Evolutionary conservation across 2,113 vertebrate species (phyloP).

Genomic region (Nematolebias whitei): DNA sequence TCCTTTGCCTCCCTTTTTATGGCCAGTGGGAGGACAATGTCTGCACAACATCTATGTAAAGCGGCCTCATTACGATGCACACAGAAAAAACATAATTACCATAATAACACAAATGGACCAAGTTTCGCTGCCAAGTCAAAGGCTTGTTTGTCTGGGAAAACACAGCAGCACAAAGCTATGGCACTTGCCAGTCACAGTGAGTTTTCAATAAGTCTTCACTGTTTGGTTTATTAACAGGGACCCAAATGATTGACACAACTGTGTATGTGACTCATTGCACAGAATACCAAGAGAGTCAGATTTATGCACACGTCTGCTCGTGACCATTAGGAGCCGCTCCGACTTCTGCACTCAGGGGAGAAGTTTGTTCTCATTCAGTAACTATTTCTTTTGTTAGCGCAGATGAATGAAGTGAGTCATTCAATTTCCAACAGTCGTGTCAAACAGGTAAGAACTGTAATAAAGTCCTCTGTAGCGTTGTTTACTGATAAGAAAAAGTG

Average conservation of each 20-base stretch:
- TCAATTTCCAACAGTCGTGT: slow-evolving; percentile 14
- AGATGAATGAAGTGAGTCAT: slow-evolving; percentile 27
- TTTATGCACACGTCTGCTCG: slow-evolving; percentile 31
- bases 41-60: slow-evolving; percentile 46
- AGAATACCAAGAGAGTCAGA: slow-evolving; percentile 33
- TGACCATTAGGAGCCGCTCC: slow-evolving; percentile 53
- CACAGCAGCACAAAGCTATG: slow-evolving; percentile 38
- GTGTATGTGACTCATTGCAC: slow-evolving; percentile 20
- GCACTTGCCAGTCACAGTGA: slow-evolving; percentile 39
- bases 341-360: slow-evolving; percentile 46
- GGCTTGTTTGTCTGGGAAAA: slow-evolving; percentile 52
- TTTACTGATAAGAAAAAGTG: slow-evolving; percentile 41
- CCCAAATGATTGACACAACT: slow-evolving; percentile 15
- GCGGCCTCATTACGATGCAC: slow-evolving; percentile 49
- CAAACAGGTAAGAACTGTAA: slow-evolving; percentile 27
- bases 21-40: slow-evolving; percentile 37
- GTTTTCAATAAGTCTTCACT: slow-evolving; percentile 21
- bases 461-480: slow-evolving; percentile 15
- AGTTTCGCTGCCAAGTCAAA: slow-evolving; percentile 55
- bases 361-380: slow-evolving; percentile 44
- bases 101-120: slow-evolving; percentile 69
- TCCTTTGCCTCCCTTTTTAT: slow-evolving; percentile 29
- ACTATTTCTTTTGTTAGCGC: slow-evolving; percentile 32
- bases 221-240: slow-evolving; percentile 44
- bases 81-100: slow-evolving; percentile 65